Evolutionary conservation across 2,888 invertebrate species (phyloP).

Genomic region (Allophyes oxyacanthae): DNA sequence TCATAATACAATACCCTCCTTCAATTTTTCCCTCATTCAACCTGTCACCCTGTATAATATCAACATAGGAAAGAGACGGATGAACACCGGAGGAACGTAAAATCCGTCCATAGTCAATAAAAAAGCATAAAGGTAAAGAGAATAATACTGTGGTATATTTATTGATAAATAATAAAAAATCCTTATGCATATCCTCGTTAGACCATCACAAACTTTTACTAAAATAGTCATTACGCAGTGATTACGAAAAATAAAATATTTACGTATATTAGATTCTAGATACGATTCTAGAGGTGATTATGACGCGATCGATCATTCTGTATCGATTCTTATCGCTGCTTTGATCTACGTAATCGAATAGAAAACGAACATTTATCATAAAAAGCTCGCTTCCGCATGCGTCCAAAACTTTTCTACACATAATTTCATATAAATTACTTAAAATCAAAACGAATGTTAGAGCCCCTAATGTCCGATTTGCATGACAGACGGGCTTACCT

Average conservation of each 20-base stretch:
- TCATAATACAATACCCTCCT: too few species aligned
- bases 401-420: constrained; percentile 72
- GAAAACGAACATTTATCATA: constrained; percentile 79
- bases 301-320: constrained; percentile 79
- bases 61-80: too few species aligned
- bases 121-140: too few species aligned
- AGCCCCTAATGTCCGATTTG: constrained; percentile 84
- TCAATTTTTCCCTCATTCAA: too few species aligned
- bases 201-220: constrained; percentile 14
- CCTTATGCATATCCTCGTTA: constrained; percentile 1
- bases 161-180: too few species aligned
- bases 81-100: too few species aligned
- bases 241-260: constrained; percentile 49
- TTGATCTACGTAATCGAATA: constrained; percentile 82
- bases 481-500: constrained; percentile 80
- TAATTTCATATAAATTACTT: constrained; percentile 87
- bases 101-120: too few species aligned
- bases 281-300: constrained; percentile 63
- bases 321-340: constrained; percentile 73
- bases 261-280: constrained; percentile 44
- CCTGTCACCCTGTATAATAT: too few species aligned
- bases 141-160: too few species aligned
- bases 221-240: constrained; percentile 44
- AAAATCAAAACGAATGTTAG: constrained; percentile 88
- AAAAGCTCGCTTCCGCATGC: constrained; percentile 68